Conservation (phyloP, 2,113 vertebrate species). For the Donacobius atricapilla region DNA sequence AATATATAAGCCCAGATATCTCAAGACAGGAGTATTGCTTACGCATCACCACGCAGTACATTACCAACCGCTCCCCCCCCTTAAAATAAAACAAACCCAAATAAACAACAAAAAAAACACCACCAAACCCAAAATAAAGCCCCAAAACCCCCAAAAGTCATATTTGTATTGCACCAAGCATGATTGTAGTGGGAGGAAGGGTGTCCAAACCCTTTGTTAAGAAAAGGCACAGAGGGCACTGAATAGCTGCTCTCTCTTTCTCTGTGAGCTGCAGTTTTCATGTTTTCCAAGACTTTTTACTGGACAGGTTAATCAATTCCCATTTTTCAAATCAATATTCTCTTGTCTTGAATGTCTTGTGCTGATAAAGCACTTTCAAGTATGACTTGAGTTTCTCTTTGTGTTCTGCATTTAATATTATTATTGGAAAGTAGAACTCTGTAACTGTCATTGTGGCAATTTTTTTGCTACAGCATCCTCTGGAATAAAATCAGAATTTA, state of each 20-base stretch:
- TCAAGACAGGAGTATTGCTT: background rate
- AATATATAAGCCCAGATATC: background rate
- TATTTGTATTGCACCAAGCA: background rate
- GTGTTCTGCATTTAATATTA: background rate
- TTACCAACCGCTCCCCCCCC: no score
- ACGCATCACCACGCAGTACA: background rate
- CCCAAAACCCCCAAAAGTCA: fast-evolving
- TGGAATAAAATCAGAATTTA: background rate
- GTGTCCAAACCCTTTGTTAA: background rate
- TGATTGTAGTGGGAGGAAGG: background rate
- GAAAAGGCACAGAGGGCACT: background rate
- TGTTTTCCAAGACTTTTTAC: background rate
- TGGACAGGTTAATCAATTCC: background rate
- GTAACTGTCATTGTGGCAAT: background rate
- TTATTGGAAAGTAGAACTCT: background rate
- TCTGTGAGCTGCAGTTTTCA: background rate
- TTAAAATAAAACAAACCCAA: background rate
- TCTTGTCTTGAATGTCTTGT: background rate
- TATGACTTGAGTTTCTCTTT: background rate
- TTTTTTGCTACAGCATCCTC: background rate
- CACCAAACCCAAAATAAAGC: background rate
- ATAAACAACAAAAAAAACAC: fast-evolving
- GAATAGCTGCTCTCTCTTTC: background rate
- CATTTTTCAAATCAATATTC: background rate
- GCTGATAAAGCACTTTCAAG: background rate